Percentiles rank a stretch among this genome's conserved stretches.
Conservation (phyloP, 2,888 invertebrate species). For the Phanerotoma sp. region DNA sequence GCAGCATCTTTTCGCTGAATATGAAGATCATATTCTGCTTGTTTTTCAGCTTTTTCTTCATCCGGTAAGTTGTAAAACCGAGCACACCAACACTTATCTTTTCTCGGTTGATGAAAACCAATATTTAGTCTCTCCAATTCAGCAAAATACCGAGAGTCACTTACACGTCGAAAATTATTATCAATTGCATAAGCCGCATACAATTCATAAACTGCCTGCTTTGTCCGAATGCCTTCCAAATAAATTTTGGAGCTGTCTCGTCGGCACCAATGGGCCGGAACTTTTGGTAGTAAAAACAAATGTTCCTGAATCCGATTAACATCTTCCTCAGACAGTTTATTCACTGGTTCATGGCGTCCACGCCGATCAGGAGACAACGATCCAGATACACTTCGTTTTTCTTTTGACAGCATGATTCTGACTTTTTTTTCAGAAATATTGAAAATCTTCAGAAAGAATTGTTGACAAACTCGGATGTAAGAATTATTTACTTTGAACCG, state of each 20-base stretch:
- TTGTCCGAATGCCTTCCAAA: slow-evolving; percentile 8
- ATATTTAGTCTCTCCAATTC: not conserved
- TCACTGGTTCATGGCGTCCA: slow-evolving; percentile 9
- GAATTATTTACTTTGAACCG: not conserved
- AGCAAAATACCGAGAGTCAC: not conserved
- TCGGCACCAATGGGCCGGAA: slow-evolving; percentile 25
- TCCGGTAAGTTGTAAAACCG: not conserved
- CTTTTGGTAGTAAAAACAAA: slow-evolving; percentile 12
- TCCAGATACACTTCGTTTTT: not conserved
- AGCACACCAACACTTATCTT: slow-evolving; percentile 14
- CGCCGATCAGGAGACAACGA: slow-evolving; percentile 3
- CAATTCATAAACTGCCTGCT: slow-evolving; percentile 1
- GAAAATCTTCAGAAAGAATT: not conserved
- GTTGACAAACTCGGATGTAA: not conserved
- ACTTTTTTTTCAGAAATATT: slow-evolving; percentile 3
- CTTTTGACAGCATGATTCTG: not conserved
- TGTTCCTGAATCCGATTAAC: slow-evolving; percentile 1
- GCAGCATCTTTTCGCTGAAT: slow-evolving; percentile 1
- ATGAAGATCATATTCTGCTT: slow-evolving; percentile 10
- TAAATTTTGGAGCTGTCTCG: slow-evolving; percentile 20
- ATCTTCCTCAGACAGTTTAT: slow-evolving; percentile 16
- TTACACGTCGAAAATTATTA: too few species aligned
- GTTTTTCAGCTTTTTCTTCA: not conserved
- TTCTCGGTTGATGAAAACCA: slow-evolving; percentile 14
- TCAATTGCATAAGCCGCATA: slow-evolving; percentile 1